Base-by-base conservation (phyloP, 2,797 vertebrate species). In the Decapterus maruadsi region DNA sequence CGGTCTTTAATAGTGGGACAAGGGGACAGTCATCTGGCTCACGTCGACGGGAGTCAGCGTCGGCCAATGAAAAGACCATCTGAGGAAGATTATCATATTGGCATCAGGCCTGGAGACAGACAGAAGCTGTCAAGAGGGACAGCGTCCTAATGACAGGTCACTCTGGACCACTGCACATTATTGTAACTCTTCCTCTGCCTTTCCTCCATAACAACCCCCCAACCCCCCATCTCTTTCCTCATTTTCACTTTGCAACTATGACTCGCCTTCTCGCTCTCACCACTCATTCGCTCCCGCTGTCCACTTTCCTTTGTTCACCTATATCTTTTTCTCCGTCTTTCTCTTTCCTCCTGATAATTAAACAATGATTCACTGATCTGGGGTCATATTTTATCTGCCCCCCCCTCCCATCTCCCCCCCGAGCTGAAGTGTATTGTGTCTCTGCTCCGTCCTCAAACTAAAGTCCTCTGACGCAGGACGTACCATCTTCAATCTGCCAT, bases 71-170 rank as follows among this genome's bases (percentile, higher is more conserved):
- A 93, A 94, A 89, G 65, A 83, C 77, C 83, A 90, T 91, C 81
- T 81, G 83, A 83, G 80, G 54, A 73, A 82, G 81, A 92, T 95
- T 93, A 92, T 77, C 86, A 88, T 87, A 82, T 82, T 89, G 89
- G 88, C 90, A 77, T 77, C 65, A 59, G 80, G 80, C 87, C 83
- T 87, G 79, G 73, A 87, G 80, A 87, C 77, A 93, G 93, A 90
- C 88, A 92, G 94, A 95, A 93, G 89, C 89, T 94, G 95, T 93
- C 85, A 90, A 87, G 80, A 87, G 80, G 90, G 95, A 94, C 93
- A 55, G 91, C 87, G 87, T 92, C 89, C 93, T 94, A 95, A 96
- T 89, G 93, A 91, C 90, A 95, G 96, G 96, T 96, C 95, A 90
- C 73, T 55, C 14, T 92, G 93, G 93, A 94, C 88, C 93, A 88